Conservation (phyloP, 2,888 invertebrate species). For the Onthophagus sagittarius region DNA sequence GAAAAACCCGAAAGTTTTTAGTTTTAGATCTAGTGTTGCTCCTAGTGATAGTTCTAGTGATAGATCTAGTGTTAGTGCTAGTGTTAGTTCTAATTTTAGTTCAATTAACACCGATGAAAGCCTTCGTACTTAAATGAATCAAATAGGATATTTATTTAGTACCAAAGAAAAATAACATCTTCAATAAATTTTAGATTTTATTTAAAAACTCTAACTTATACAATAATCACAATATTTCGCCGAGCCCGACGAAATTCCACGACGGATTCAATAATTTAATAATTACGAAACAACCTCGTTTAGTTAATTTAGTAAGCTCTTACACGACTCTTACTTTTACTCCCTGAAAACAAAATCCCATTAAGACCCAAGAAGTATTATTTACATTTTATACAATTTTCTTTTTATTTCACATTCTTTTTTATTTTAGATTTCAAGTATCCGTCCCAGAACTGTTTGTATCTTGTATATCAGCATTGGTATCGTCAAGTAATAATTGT, state of each 20-base stretch:
- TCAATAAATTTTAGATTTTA: slow-evolving; percentile 18
- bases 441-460: slow-evolving; percentile 46
- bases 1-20: too few species aligned
- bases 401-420: not conserved
- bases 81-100: too few species aligned
- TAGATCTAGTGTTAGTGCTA: too few species aligned
- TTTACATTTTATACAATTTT: not conserved
- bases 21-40: too few species aligned
- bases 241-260: not conserved
- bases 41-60: too few species aligned
- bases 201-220: slow-evolving; percentile 23
- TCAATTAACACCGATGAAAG: too few species aligned
- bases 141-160: too few species aligned
- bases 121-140: too few species aligned
- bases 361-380: not conserved
- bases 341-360: too few species aligned
- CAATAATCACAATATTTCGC: slow-evolving; percentile 15
- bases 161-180: not conserved
- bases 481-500: slow-evolving; percentile 49
- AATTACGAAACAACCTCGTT: not conserved
- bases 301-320: not conserved
- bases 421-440: slow-evolving; percentile 37
- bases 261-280: not conserved
- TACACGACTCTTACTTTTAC: not conserved
- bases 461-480: slow-evolving; percentile 51